Evolutionary conservation across 2,888 invertebrate species (phyloP).

Genomic region (Strigamia maritima): DNA sequence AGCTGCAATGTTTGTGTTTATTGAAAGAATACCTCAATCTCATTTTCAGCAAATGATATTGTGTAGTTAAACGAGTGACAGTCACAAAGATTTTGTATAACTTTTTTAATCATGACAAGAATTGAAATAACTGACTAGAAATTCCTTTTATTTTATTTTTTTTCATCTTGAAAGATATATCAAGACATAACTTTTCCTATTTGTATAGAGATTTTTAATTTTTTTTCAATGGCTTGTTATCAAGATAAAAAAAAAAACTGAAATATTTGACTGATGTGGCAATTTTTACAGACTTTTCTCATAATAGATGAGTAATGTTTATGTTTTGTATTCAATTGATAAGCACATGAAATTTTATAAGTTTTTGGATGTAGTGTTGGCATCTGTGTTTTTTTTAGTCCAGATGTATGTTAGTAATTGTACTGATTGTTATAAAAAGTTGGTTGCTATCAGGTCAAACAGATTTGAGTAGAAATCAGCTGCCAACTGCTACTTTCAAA

Average conservation of each 20-base stretch:
- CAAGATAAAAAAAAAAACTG: neutral
- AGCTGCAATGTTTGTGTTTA: neutral
- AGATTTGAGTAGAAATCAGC: neutral
- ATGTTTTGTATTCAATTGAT: neutral
- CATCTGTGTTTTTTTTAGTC: neutral
- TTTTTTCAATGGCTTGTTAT: neutral
- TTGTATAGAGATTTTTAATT: constrained; percentile 12
- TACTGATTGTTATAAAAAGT: neutral
- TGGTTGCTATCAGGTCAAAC: neutral
- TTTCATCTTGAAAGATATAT: neutral
- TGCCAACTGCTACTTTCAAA: neutral
- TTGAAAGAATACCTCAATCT: neutral
- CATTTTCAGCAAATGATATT: neutral
- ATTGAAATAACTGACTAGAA: neutral
- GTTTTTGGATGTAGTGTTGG: neutral
- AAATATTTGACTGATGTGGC: neutral
- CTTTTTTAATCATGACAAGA: constrained; percentile 12
- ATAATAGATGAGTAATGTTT: neutral
- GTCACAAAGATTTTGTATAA: neutral
- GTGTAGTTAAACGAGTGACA: neutral
- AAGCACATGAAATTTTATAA: neutral
- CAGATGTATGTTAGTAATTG: neutral
- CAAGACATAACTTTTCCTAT: neutral
- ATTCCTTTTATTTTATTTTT: neutral
- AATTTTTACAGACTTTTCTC: neutral